Base-by-base conservation (phyloP, 2,797 vertebrate species). In the Gadopsis bispinosus region DNA sequence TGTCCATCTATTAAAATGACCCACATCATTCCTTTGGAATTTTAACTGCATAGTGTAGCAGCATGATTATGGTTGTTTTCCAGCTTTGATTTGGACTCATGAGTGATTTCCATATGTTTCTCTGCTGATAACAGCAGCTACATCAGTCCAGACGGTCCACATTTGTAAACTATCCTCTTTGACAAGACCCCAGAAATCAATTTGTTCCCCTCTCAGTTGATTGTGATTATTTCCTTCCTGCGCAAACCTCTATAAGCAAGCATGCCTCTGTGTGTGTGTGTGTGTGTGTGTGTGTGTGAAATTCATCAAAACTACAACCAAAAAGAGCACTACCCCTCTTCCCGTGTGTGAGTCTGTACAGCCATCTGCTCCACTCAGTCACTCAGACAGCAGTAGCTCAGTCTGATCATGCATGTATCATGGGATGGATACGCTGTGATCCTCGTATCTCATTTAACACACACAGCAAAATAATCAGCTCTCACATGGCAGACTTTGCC, bases 111-210 rank as follows among this genome's bases (percentile, higher is more conserved):
- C 35, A 55, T 66, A 74, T 71, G 74, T 77, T 83, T 71, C 63
- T 76, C 31, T 26, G 54, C 73, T 74, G 74, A 88, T 85, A 90
- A 79, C 75, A 75, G 53, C 2, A 53, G 61, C 73, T 62, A 50
- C 66, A 39, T 71, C 63, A 75, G 63, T 71, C 51, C 35, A 71
- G 58, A 69, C 19, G 4, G 53, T 19, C 35, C 16, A 59, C 50
- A 79, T 79, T 85, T 88, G 79, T 77, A 78, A 84, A 79, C 16
- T 5, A 56, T 51, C 54, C 45, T 59, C 75, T 73, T 50, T 82
- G 82, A 87, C 62, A 75, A 41, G 55, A 66, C 70, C 80, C 47
- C 66, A 85, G 62, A 63, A 81, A 86, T 81, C 80, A 66, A 69
- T 87, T 83, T 68, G 75, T 64, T 80, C 43, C 73, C 47, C 47